Evolutionary conservation across 1,140 invertebrate species (phyloP).

Genomic region (Drosophila tsacasi): DNA sequence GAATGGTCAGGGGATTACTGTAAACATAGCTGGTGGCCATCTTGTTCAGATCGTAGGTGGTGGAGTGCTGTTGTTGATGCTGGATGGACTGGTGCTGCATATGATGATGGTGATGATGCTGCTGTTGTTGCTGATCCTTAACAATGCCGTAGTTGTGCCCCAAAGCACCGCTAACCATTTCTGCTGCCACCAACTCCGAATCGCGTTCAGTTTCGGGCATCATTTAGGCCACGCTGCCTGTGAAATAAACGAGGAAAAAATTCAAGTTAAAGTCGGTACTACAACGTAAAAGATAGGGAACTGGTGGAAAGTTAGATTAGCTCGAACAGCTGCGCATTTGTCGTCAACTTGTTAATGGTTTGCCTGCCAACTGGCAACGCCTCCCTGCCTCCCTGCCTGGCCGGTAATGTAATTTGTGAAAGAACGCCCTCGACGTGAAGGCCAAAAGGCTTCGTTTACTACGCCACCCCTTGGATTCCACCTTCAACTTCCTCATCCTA

Average conservation of each 20-base stretch:
- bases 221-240: conserved; percentile 78
- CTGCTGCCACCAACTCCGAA: conserved; percentile 68
- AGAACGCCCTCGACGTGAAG: conserved; percentile 23
- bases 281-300: conserved; percentile 10
- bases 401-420: conserved; percentile 55
- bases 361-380: conserved; percentile 38
- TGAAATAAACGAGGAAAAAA: conserved; percentile 20
- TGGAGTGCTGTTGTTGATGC: conserved; percentile 26
- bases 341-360: conserved; percentile 75
- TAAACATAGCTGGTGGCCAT: conserved; percentile 81
- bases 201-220: conserved; percentile 85
- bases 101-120: conserved; percentile 26
- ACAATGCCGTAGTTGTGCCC: conserved; percentile 71
- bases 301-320: conserved; percentile 51
- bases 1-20: conserved; percentile 77
- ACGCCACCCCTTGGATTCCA: conserved; percentile 26
- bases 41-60: conserved; percentile 43
- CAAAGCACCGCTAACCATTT: conserved; percentile 81
- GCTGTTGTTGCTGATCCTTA: conserved; percentile 67
- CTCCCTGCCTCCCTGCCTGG: not conserved
- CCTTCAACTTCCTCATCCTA: conserved; percentile 3
- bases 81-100: conserved; percentile 31
- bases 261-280: conserved; percentile 6
- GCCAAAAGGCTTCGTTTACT: conserved; percentile 42
- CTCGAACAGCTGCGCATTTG: conserved; percentile 71